phyloP scores from a whole-genome alignment of 2,113 vertebrate species.

The Calonectris borealis region DNA sequence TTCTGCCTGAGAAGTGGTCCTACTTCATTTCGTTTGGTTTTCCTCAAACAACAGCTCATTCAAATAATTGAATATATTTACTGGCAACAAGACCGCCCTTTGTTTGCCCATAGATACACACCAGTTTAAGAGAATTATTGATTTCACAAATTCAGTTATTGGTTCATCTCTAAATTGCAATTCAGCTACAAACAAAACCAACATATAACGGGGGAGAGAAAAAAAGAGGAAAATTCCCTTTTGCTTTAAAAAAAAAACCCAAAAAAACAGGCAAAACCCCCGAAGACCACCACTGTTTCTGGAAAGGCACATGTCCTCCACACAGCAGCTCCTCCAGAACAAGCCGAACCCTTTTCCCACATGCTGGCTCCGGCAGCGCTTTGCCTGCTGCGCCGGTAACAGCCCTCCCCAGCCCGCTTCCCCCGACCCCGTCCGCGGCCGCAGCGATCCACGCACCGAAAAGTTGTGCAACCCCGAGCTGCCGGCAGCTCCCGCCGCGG shows the following conservation, averaged over 20 bases:
- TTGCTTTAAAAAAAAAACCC: not conserved
- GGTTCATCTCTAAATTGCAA: not conserved
- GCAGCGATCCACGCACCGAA: not conserved
- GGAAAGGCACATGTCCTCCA: accelerated
- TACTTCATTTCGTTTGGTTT: accelerated
- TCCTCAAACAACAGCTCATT: not conserved
- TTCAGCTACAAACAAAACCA: not conserved
- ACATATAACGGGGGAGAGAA: accelerated
- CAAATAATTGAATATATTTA: not conserved
- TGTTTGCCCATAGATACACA: not conserved
- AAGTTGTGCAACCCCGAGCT: not conserved
- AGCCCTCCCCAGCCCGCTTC: not conserved
- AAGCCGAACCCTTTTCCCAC: accelerated
- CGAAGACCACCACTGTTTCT: accelerated
- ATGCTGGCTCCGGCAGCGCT: accelerated
- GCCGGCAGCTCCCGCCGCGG: not conserved
- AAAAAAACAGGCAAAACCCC: accelerated
- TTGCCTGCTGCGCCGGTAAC: accelerated
- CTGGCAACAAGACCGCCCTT: not conserved
- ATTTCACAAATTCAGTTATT: not conserved
- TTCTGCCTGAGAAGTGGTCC: not conserved
- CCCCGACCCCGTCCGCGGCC: accelerated
- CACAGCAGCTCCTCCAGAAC: not conserved
- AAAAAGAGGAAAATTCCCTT: accelerated
- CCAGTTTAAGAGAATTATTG: accelerated